Base-by-base conservation (phyloP, 2,797 vertebrate species). In the Perodicticus potto region DNA sequence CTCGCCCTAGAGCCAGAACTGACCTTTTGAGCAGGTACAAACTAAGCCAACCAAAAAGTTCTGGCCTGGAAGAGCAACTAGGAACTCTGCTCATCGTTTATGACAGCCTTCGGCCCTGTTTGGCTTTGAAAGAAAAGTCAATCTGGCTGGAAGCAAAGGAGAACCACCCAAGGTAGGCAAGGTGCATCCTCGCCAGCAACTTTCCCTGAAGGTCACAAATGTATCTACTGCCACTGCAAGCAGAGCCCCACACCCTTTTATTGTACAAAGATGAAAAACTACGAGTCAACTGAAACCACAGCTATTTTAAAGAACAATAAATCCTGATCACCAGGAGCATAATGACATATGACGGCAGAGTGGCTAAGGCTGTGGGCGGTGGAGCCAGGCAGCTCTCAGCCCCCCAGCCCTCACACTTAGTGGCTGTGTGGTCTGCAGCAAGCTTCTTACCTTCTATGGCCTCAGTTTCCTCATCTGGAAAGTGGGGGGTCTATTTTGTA, bases 281-380 rank as follows among this genome's bases (percentile, higher is more conserved):
- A n/a, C 13, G 34, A 69, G 53, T 83, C 83, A n/a, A 7, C 8
- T 0, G 55, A 81, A 83, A 67, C 70, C 63, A 45, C 25, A 61
- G 55, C 27, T 40, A 13, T 25, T 1, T 29, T n/a, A 32, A 53
- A 61, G 67, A 67, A 23, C 40, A 53, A 69, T 25, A 29, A 70
- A 57, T 34, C 45, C 59, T 29, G 45, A 29, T 10, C 22, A 3
- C 25, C 43, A 9, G 45, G 70, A 45, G 57, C 88, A 55, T 1
- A 17, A 40, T 1, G 11, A 74, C 63, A 72, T 32, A 3, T 53
- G 8, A 25, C 23, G 0, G 5, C 25, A 4, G 23, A 45, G 34
- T 1, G 37, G 34, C 29, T 23, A n/a, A 7, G 59, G 16, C 0
- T 27, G 45, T 0, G 0, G 20, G 37, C 23, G 0, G 32, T 0